Evolutionary conservation across 2,797 vertebrate genomes (phyloP).

Genomic region (Dendrocincla tyrannina): DNA sequence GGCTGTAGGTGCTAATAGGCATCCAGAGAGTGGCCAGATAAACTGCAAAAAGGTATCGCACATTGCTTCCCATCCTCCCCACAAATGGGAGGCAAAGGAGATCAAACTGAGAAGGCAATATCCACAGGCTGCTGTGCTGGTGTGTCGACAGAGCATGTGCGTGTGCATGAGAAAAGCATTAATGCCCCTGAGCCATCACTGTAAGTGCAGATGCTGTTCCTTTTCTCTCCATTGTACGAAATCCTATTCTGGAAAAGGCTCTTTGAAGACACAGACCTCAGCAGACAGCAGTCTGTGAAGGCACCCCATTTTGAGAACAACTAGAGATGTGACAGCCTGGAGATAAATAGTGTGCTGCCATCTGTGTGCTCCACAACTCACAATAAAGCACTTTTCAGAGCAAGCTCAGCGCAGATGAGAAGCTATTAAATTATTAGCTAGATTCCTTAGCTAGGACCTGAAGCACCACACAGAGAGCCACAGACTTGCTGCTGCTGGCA

Average conservation of each 20-base stretch:
- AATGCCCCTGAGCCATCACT: neutral
- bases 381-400: constrained; percentile 52
- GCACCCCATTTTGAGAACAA: constrained; percentile 14
- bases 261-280: constrained; percentile 3
- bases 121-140: neutral
- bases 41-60: neutral
- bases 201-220: neutral
- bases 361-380: constrained; percentile 39
- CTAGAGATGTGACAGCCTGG: constrained; percentile 4
- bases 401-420: neutral
- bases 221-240: constrained; percentile 31
- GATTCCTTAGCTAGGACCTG: constrained; percentile 61
- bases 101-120: neutral
- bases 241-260: neutral
- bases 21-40: neutral
- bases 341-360: constrained; percentile 46
- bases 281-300: constrained; percentile 1
- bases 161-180: neutral
- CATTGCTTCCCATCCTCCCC: neutral
- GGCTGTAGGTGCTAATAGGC: neutral
- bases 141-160: neutral
- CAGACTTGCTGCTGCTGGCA: constrained; percentile 38
- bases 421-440: constrained; percentile 69
- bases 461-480: neutral
- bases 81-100: neutral